Evolutionary conservation across 1,140 invertebrate genomes (phyloP), one percentile per base, ranked within the genome.

Genomic region (Neomicropteryx cornuta): DNA sequence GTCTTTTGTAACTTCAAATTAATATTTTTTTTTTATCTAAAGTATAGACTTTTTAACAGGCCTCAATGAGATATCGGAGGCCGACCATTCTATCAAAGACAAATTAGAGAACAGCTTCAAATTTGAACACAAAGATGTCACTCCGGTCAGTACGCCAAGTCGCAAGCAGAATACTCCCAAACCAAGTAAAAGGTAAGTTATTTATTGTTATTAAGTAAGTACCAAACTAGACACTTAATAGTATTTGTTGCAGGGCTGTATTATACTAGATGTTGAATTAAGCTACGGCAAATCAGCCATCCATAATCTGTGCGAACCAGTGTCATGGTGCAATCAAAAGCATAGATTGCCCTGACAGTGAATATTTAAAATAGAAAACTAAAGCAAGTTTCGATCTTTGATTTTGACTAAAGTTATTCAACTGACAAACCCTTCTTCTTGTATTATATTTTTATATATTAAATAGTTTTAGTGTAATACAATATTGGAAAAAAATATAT

Each of bases 11-110:
- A 52, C 47, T 5, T 31, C 18, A 3, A 18, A 36, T 53, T 59
- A 30, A 46, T 51, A 34, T 50, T 55, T 27, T 55, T 17, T 53
- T n/a, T 21, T 54, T 58, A 28, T 19, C 48, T 44, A 27, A 45
- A 18, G 27, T 28, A 6, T 14, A 13, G 13, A 17, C 33, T 18
- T 29, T 20, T 20, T 39, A 40, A 36, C n/a, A n/a, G n/a, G n/a
- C n/a, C n/a, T 24, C 31, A 39, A 48, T 49, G 13, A 2, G 23
- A 19, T 55, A 55, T 20, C 41, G 49, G 33, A 49, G 58, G 33
- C 47, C 36, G 0, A 48, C 6, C 34, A 40, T 19, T 36, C 27
- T 33, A 16, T 34, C 6, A 47, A 42, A 18, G 22, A 20, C 18
- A 38, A 39, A 21, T 37, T 47, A n/a, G 42, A 44, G 30, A 39